A percentile compares a stretch with the other conserved stretches of the same genome.
phyloP scores from a whole-genome alignment of 2,797 vertebrate genomes.

The Lacerta viridis region DNA sequence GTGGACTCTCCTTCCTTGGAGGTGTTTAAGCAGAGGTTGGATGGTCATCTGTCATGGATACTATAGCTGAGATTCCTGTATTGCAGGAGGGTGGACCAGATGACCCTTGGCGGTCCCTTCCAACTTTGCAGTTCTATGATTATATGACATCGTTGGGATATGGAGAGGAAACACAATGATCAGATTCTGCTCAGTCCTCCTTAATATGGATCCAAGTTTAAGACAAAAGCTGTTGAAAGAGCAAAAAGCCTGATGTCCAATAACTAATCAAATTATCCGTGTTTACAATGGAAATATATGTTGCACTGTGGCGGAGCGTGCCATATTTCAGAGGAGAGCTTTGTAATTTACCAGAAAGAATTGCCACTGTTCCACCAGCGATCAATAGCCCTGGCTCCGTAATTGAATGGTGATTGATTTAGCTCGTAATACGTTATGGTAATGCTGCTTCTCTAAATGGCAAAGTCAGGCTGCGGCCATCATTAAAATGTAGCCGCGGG shows the following conservation, averaged over 20 bases:
- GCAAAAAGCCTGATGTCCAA: not conserved
- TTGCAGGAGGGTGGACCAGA: too few species aligned
- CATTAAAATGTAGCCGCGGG: not conserved
- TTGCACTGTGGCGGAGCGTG: not conserved
- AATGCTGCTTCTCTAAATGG: not conserved
- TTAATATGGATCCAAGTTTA: not conserved
- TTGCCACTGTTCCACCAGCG: not conserved
- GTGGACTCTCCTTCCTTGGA: too few species aligned
- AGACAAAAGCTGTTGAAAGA: not conserved
- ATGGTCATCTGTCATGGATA: too few species aligned
- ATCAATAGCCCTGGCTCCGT: not conserved
- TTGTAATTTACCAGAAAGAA: not conserved
- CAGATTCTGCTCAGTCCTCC: not conserved
- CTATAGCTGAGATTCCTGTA: too few species aligned
- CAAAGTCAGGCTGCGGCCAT: not conserved
- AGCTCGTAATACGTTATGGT: not conserved
- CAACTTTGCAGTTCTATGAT: too few species aligned
- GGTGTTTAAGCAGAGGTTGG: too few species aligned
- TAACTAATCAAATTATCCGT: not conserved
- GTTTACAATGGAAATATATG: not conserved
- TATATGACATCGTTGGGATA: not conserved
- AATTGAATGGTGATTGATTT: constrained; percentile 14
- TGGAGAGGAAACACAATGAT: not conserved
- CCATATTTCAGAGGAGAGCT: not conserved
- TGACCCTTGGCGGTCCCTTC: too few species aligned